Evolutionary conservation across 2,113 vertebrate genomes (phyloP).

Genomic region (Cyphomyrus plagiostoma): DNA sequence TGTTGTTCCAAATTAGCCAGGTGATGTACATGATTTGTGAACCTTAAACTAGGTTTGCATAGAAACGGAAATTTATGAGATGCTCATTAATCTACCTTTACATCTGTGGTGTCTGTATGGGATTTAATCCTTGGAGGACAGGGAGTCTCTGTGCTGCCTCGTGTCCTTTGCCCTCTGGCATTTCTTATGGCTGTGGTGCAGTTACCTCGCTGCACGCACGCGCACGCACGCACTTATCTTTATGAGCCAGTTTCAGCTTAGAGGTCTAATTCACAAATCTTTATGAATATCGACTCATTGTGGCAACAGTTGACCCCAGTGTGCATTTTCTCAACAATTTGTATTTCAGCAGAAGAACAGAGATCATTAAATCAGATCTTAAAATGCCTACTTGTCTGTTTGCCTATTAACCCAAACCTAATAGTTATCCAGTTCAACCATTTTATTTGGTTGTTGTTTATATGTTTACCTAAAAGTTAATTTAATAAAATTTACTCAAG

Average conservation of each 20-base stretch:
- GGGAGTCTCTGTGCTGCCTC: not conserved
- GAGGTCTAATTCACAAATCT: not conserved
- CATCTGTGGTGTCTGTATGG: not conserved
- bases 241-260: not conserved
- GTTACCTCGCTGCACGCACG: not conserved
- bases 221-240: not conserved
- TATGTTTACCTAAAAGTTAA: not conserved
- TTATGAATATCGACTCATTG: not conserved
- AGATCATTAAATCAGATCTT: not conserved
- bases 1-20: conserved; percentile 3
- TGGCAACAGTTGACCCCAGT: not conserved
- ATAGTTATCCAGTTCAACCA: not conserved
- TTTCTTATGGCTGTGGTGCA: not conserved
- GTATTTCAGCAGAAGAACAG: not conserved
- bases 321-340: not conserved
- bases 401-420: not conserved
- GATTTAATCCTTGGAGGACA: not conserved
- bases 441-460: not conserved
- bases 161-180: not conserved
- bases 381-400: not conserved
- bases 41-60: conserved; percentile 7
- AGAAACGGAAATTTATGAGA: not conserved
- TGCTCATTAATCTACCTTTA: conserved; percentile 1
- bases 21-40: conserved; percentile 11
- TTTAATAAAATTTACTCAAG: not conserved